A percentile compares a stretch with the other conserved stretches of the same genome.
Evolutionary conservation across 2,797 vertebrate genomes (phyloP).

Genomic region (Xyrichtys novacula): DNA sequence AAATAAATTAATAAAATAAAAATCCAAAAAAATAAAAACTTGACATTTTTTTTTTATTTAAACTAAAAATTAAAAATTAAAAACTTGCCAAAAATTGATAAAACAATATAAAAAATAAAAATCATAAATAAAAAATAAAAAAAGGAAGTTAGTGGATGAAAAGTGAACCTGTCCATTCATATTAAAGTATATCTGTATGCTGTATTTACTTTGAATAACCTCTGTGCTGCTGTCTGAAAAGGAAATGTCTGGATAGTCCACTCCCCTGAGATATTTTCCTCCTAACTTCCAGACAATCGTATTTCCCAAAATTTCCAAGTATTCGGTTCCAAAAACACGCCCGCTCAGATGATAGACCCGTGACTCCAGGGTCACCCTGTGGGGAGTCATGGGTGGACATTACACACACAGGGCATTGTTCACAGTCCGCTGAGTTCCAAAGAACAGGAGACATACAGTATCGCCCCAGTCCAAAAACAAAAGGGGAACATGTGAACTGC

Average conservation of each 20-base stretch:
- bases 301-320: slow-evolving; percentile 2
- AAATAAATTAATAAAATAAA: too few relatives aligned
- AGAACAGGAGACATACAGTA: slow-evolving; percentile 9
- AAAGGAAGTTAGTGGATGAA: too few relatives aligned
- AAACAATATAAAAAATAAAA: too few relatives aligned
- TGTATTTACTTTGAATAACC: too few relatives aligned
- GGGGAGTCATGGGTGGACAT: slow-evolving; percentile 43
- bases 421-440: slow-evolving; percentile 27
- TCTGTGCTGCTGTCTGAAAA: too few relatives aligned
- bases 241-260: not conserved
- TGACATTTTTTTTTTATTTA: too few relatives aligned
- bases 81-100: too few relatives aligned
- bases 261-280: not conserved
- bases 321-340: not conserved
- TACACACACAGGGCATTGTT: slow-evolving; percentile 28
- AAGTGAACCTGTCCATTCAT: not conserved
- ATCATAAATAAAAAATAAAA: too few relatives aligned
- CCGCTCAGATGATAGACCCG: slow-evolving; percentile 38
- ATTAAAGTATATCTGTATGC: too few relatives aligned
- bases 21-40: too few relatives aligned
- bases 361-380: slow-evolving; percentile 48
- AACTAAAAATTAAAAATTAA: too few relatives aligned
- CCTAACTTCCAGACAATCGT: not conserved
- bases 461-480: slow-evolving; percentile 5
- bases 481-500: slow-evolving; percentile 20